Conservation (phyloP, 2,888 invertebrate species). For the Phyto melanocephala region DNA sequence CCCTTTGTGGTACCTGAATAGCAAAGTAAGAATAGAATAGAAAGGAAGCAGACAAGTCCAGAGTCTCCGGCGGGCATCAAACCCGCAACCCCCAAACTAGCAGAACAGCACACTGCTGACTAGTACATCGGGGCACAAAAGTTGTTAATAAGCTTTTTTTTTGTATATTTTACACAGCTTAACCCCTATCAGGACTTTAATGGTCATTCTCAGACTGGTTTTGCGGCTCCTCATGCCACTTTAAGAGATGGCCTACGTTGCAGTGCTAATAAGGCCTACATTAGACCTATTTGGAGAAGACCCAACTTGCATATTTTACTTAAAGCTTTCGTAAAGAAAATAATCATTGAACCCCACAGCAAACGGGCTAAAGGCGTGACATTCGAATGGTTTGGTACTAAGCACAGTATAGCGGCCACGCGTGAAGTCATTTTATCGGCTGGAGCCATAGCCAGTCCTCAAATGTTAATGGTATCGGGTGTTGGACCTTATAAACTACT, state of each 20-base stretch:
- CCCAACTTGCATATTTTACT: constrained; percentile 87
- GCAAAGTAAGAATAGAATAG: too few relatives aligned
- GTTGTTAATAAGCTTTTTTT: too few relatives aligned
- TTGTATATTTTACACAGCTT: constrained; percentile 49
- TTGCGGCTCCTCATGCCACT: constrained; percentile 88
- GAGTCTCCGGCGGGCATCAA: too few relatives aligned
- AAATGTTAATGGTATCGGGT: constrained; percentile 91
- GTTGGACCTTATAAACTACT: constrained; percentile 85
- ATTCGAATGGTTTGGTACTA: constrained; percentile 78
- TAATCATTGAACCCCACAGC: constrained; percentile 82
- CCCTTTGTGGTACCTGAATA: too few relatives aligned
- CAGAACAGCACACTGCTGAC: too few relatives aligned
- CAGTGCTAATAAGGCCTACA: constrained; percentile 90
- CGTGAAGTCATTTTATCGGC: constrained; percentile 92
- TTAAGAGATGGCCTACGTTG: constrained; percentile 88
- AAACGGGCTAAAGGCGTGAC: constrained; percentile 84
- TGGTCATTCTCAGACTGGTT: constrained; percentile 88
- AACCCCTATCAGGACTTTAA: constrained; percentile 87
- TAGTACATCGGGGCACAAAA: too few relatives aligned
- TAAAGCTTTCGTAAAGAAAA: constrained; percentile 84
- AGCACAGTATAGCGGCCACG: constrained; percentile 81
- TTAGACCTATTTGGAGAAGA: constrained; percentile 84
- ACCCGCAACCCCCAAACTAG: too few relatives aligned
- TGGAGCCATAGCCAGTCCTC: constrained; percentile 91
- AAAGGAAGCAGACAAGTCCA: too few relatives aligned